Evolutionary conservation across 2,113 vertebrate species (phyloP).

Genomic region (Aphyosemion australe): DNA sequence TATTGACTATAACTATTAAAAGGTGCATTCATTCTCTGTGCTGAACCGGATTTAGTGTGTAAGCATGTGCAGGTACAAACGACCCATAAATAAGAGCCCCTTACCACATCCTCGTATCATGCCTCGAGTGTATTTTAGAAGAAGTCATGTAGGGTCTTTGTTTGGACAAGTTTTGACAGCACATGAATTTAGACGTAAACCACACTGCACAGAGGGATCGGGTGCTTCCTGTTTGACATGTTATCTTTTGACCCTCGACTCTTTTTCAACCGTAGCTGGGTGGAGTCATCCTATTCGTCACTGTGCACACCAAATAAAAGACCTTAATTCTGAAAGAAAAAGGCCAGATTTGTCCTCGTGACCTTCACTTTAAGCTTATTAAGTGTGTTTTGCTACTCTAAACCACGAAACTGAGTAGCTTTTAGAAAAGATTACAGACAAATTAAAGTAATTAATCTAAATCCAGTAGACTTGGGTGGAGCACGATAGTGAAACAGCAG

Average conservation of each 20-base stretch:
- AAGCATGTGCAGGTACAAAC: slow-evolving; percentile 22
- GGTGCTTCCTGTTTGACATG: slow-evolving; percentile 53
- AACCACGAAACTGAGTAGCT: background rate
- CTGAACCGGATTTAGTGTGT: slow-evolving; percentile 8
- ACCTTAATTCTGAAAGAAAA: background rate
- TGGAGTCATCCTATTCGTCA: slow-evolving; percentile 1
- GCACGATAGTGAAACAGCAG: background rate
- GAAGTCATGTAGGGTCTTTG: slow-evolving; percentile 37
- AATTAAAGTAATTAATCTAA: slow-evolving; percentile 9
- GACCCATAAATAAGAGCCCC: slow-evolving; percentile 29
- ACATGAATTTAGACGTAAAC: slow-evolving; percentile 44
- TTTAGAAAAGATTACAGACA: slow-evolving; percentile 17
- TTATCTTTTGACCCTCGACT: slow-evolving; percentile 35
- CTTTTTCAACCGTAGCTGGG: slow-evolving; percentile 30
- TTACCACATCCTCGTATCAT: slow-evolving; percentile 38
- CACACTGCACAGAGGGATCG: slow-evolving; percentile 14
- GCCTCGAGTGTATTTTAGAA: slow-evolving; percentile 18
- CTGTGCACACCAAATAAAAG: background rate
- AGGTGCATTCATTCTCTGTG: slow-evolving; percentile 1
- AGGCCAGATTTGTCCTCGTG: slow-evolving; percentile 9
- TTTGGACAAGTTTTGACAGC: slow-evolving; percentile 54
- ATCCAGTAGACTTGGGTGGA: slow-evolving; percentile 1
- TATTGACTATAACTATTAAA: slow-evolving; percentile 1
- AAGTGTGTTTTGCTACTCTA: slow-evolving; percentile 5
- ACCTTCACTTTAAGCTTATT: background rate